Conservation (phyloP, 2,797 vertebrate genomes). For the Neostethus bicornis region DNA sequence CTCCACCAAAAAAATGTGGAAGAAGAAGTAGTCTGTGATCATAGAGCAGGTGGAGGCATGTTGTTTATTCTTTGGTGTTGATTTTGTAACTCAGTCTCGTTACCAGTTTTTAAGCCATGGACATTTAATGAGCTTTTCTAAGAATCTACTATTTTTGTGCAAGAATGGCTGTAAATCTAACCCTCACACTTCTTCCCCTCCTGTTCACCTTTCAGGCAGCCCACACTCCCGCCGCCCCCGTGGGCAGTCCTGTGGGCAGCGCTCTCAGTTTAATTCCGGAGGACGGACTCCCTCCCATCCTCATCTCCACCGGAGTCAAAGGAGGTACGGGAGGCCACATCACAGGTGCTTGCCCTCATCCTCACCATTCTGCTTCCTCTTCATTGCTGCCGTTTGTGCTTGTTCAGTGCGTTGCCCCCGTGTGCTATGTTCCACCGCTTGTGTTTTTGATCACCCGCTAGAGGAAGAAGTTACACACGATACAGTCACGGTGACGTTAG, state of each 20-base stretch:
- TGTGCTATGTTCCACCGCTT: constrained; percentile 54
- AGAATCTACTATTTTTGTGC: too few relatives aligned
- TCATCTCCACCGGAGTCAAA: constrained; percentile 99
- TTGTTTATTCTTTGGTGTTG: too few relatives aligned
- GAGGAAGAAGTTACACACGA: not conserved
- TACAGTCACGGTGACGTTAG: constrained; percentile 14
- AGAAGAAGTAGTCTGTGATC: too few relatives aligned
- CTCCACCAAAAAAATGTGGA: too few relatives aligned
- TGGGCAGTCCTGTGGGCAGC: constrained; percentile 93
- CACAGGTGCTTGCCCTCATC: constrained; percentile 85
- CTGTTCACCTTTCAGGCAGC: constrained; percentile 74
- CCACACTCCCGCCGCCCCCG: constrained; percentile 73
- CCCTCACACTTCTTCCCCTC: constrained; percentile 6
- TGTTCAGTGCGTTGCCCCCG: constrained; percentile 23
- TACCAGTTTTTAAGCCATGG: too few relatives aligned
- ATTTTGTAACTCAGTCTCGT: too few relatives aligned
- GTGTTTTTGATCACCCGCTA: constrained; percentile 40
- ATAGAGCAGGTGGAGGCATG: too few relatives aligned
- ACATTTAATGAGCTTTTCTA: too few relatives aligned
- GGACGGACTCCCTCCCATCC: constrained; percentile 98
- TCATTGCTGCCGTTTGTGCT: constrained; percentile 54
- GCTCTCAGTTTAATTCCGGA: constrained; percentile 97
- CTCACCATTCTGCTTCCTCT: constrained; percentile 73
- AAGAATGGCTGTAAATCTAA: constrained; percentile 27
- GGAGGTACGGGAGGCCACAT: constrained; percentile 91